Evolutionary conservation across 2,888 invertebrate species (phyloP).

Genomic region (Apomyelois bistriatella): DNA sequence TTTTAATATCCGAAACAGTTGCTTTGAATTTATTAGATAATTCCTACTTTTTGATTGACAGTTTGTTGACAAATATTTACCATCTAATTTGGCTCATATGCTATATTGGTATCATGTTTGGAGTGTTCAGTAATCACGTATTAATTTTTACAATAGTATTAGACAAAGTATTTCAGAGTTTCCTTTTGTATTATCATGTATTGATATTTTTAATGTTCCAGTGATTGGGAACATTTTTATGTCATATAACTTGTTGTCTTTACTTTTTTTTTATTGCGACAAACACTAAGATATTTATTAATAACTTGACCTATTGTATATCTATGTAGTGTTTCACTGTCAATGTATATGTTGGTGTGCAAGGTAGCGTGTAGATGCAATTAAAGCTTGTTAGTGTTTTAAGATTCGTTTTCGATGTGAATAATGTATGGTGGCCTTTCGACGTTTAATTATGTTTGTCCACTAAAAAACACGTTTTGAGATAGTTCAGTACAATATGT

Average conservation of each 20-base stretch:
- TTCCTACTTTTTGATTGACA: neutral
- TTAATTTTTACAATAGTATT: conserved; percentile 9
- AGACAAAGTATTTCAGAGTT: conserved; percentile 3
- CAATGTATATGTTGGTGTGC: conserved; percentile 34
- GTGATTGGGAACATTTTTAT: neutral
- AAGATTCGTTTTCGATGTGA: conserved; percentile 26
- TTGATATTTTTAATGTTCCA: too few species aligned
- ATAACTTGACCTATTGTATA: conserved; percentile 15
- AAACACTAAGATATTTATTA: conserved; percentile 19
- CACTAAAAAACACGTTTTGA: conserved; percentile 13
- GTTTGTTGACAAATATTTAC: neutral
- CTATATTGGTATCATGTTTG: neutral
- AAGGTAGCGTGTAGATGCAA: conserved; percentile 37
- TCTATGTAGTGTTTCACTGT: conserved; percentile 34
- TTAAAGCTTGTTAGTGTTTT: conserved; percentile 25
- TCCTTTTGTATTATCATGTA: neutral
- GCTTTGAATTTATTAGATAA: neutral
- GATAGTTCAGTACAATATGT: conserved; percentile 19
- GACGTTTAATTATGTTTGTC: conserved; percentile 27
- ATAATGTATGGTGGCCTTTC: conserved; percentile 37
- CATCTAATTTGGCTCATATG: neutral
- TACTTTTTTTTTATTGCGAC: conserved; percentile 16
- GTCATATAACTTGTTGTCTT: conserved; percentile 1
- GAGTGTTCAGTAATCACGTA: conserved; percentile 8
- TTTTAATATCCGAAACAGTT: neutral